phyloP scores from a whole-genome alignment of 2,888 invertebrate species.

The Zelleria hepariella region DNA sequence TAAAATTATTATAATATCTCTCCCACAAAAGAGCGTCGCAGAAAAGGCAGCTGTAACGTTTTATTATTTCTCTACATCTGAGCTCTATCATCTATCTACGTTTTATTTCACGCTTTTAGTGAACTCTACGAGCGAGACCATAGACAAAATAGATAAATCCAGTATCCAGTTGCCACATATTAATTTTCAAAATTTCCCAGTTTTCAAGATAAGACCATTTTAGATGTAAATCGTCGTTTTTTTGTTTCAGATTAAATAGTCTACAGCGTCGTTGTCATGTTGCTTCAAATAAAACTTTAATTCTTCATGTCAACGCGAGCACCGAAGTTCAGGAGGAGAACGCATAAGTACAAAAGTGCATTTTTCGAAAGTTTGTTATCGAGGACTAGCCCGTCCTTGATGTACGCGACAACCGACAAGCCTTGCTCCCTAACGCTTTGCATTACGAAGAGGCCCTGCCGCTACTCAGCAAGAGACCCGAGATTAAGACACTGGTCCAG shows the following conservation, averaged over 20 bases:
- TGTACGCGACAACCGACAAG: slow-evolving; percentile 66
- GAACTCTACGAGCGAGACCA: no score
- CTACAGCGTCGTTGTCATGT: slow-evolving; percentile 47
- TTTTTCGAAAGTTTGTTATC: slow-evolving; percentile 58
- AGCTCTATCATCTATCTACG: no score
- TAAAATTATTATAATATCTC: no score
- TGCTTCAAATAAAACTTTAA: slow-evolving; percentile 55
- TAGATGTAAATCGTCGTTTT: no score
- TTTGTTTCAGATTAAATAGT: slow-evolving; percentile 53
- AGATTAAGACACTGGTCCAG: slow-evolving; percentile 72
- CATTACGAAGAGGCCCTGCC: slow-evolving; percentile 60
- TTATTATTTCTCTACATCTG: no score
- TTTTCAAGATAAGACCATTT: no score
- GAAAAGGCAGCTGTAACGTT: no score
- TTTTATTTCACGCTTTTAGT: no score
- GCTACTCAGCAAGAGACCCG: slow-evolving; percentile 72
- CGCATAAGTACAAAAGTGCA: slow-evolving; percentile 52
- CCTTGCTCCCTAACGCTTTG: slow-evolving; percentile 63
- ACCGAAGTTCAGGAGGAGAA: slow-evolving; percentile 38
- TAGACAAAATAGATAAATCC: no score
- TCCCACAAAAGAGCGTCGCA: no score
- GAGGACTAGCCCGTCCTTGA: slow-evolving; percentile 71
- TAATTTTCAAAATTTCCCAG: no score
- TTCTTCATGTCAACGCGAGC: slow-evolving; percentile 58
- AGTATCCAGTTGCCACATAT: no score